A percentile compares a stretch with the other conserved stretches of the same genome.
These are phyloP conservation scores for Borostomias antarcticus DNA, from an alignment of 2,797 vertebrate species.

Conservation along the genomic window DNA sequence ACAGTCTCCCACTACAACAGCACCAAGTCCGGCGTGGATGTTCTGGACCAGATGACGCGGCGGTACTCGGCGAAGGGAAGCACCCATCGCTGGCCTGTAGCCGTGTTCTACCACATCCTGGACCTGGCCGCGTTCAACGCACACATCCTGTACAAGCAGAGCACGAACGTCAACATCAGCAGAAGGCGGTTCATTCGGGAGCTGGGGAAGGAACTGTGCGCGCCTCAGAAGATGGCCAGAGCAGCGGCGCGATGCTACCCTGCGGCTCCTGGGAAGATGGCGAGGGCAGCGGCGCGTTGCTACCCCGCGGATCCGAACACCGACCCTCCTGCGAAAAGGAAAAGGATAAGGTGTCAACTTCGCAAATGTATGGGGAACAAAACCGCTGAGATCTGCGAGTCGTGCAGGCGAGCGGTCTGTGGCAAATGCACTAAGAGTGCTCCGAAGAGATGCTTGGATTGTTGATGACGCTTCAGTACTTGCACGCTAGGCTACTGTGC, in stretches of 20 bases:
- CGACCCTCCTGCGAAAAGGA: too few relatives aligned
- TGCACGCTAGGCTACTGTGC: too few relatives aligned
- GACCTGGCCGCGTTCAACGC: slow-evolving; percentile 29
- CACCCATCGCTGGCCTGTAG: slow-evolving; percentile 24
- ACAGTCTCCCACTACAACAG: slow-evolving; percentile 24
- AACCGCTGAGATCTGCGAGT: slow-evolving; percentile 3
- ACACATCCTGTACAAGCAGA: slow-evolving; percentile 20
- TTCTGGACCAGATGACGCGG: slow-evolving; percentile 29
- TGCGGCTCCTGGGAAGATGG: too few relatives aligned
- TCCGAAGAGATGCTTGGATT: slow-evolving; percentile 7
- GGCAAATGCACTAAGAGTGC: slow-evolving; percentile 14
- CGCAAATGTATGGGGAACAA: slow-evolving; percentile 18
- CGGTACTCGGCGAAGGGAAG: slow-evolving; percentile 18
- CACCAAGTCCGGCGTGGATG: slow-evolving; percentile 22
- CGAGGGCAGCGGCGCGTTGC: too few relatives aligned
- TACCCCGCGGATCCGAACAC: too few relatives aligned
- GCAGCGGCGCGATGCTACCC: background rate
- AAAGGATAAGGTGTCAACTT: slow-evolving; percentile 11
- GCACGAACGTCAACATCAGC: slow-evolving; percentile 25
- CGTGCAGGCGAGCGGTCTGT: slow-evolving; percentile 13
- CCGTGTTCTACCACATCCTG: slow-evolving; percentile 32
- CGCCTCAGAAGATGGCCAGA: background rate
- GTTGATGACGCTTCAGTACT: background rate
- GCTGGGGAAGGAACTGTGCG: slow-evolving; percentile 13
- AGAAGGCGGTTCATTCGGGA: slow-evolving; percentile 30